These are phyloP conservation scores for Escarpia spicata DNA, from an alignment of 2,888 invertebrate species.

Conservation along the genomic window DNA sequence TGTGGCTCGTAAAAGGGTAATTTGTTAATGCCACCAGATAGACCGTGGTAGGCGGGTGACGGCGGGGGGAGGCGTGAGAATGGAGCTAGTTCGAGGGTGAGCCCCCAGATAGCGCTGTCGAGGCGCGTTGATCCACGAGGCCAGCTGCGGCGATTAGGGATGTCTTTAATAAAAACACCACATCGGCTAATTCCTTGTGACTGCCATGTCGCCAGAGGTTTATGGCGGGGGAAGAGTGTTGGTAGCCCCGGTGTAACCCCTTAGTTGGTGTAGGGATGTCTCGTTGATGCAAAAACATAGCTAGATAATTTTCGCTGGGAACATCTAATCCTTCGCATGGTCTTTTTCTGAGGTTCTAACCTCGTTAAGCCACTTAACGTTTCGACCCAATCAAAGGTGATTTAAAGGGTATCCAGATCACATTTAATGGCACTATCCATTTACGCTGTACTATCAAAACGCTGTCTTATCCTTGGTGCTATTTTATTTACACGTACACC, in stretches of 20 bases:
- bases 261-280: background rate
- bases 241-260: background rate
- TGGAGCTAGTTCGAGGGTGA: background rate
- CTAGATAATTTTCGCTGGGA: background rate
- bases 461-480: background rate
- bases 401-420: background rate
- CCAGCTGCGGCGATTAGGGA: background rate
- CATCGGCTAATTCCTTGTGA: background rate
- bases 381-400: background rate
- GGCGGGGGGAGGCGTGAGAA: background rate
- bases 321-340: background rate
- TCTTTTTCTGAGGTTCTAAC: background rate
- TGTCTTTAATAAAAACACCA: background rate
- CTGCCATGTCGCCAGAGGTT: background rate
- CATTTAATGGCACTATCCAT: background rate
- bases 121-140: background rate
- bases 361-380: background rate
- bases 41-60: background rate
- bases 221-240: background rate
- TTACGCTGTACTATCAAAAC: background rate
- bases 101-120: slow-evolving; percentile 5
- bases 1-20: slow-evolving; percentile 12
- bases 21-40: slow-evolving; percentile 7
- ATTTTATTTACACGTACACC: background rate
- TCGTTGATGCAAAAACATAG: background rate